phyloP scores from a whole-genome alignment of 2,888 invertebrate genomes.

The Dioctria rufipes region DNA sequence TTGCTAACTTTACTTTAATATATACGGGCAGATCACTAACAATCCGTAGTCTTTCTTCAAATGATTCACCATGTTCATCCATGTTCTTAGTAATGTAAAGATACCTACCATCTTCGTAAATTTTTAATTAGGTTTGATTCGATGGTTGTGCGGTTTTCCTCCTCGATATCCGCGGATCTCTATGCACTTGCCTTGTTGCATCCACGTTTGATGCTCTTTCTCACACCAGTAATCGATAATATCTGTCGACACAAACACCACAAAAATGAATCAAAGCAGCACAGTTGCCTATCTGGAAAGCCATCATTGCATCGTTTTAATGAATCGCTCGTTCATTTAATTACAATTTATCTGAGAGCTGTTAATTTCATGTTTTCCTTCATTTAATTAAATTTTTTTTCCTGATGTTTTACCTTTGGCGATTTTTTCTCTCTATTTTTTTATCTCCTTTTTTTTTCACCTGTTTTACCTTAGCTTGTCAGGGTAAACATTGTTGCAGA shows the following conservation, averaged over 20 bases:
- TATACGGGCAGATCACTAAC: too few relatives aligned
- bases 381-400: conserved; percentile 46
- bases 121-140: conserved; percentile 29
- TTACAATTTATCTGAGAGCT: conserved; percentile 59
- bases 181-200: neutral
- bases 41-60: neutral
- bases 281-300: conserved; percentile 37
- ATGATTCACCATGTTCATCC: neutral
- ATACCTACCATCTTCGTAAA: conserved; percentile 8
- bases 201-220: conserved; percentile 11
- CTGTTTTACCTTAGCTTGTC: conserved; percentile 12
- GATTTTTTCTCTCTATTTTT: conserved; percentile 11
- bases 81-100: neutral
- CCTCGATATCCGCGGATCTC: neutral
- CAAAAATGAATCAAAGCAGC: conserved; percentile 19
- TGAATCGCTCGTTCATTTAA: conserved; percentile 57
- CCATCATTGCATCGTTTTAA: conserved; percentile 51
- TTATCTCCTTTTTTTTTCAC: conserved; percentile 15
- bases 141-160: conserved; percentile 11
- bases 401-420: neutral
- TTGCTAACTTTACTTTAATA: too few relatives aligned
- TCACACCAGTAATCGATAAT: conserved; percentile 45
- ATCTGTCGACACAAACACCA: conserved; percentile 43
- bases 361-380: conserved; percentile 47
- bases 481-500: conserved; percentile 20